Percentiles rank a stretch among this genome's conserved stretches.
Conservation (phyloP, 2,797 vertebrate genomes). For the Diceros bicornis region DNA sequence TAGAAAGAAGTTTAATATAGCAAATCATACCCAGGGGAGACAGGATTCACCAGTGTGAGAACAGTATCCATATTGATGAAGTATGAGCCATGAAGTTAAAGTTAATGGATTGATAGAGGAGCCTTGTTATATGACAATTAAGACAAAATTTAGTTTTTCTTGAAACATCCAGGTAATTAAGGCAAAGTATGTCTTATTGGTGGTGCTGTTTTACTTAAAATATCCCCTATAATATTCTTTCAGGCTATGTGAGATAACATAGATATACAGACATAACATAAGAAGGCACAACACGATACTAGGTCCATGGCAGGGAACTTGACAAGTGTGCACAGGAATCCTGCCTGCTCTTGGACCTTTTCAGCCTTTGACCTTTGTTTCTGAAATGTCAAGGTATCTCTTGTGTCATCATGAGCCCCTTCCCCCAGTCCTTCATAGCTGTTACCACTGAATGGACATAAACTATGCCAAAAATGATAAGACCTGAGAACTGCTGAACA, state of each 20-base stretch:
- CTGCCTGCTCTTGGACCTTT: slow-evolving; percentile 58
- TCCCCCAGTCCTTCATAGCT: slow-evolving; percentile 64
- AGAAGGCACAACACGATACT: background rate
- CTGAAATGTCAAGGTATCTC: slow-evolving; percentile 78
- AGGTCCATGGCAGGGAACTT: background rate
- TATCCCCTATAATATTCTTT: background rate
- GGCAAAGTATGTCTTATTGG: background rate
- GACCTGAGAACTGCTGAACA: slow-evolving; percentile 83
- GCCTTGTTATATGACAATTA: background rate
- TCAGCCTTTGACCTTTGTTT: slow-evolving; percentile 72
- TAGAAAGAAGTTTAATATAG: slow-evolving; percentile 45
- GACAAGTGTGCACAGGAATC: background rate
- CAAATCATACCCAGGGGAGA: background rate
- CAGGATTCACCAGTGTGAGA: background rate
- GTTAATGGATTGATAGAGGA: background rate
- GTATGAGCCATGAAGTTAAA: background rate
- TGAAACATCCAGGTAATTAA: background rate
- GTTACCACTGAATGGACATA: background rate
- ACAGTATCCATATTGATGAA: background rate
- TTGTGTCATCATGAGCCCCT: slow-evolving; percentile 76
- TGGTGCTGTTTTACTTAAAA: background rate
- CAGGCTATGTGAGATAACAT: background rate
- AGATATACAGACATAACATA: background rate
- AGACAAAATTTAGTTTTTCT: slow-evolving; percentile 11
- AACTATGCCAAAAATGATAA: slow-evolving; percentile 87